Evolutionary conservation across 2,797 vertebrate species (phyloP).

Genomic region (Sebastes iracundus): DNA sequence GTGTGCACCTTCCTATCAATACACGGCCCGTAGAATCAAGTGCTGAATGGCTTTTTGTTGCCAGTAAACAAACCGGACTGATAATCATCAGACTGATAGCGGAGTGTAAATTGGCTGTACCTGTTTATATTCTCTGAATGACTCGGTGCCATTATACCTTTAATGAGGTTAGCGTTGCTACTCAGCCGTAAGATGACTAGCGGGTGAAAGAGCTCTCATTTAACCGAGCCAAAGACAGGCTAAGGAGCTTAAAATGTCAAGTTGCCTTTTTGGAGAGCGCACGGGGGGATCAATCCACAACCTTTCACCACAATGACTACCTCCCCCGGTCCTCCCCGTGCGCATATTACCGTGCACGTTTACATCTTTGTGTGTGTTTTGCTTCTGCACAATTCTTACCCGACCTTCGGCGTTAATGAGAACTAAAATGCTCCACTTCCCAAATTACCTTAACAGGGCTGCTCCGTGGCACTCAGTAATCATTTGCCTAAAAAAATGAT

Average conservation of each 20-base stretch:
- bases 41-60: constrained; percentile 63
- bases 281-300: constrained; percentile 31
- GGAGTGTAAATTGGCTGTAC: constrained; percentile 59
- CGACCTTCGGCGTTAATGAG: constrained; percentile 63
- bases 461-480: constrained; percentile 64
- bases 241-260: constrained; percentile 77
- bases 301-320: constrained; percentile 46
- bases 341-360: background rate
- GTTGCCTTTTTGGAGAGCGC: constrained; percentile 47
- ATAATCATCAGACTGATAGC: constrained; percentile 65
- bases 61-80: constrained; percentile 65
- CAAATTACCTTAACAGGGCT: constrained; percentile 67
- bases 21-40: constrained; percentile 17
- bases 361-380: constrained; percentile 7
- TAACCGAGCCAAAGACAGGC: constrained; percentile 27
- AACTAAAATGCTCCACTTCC: constrained; percentile 62
- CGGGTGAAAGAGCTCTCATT: constrained; percentile 56
- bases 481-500: constrained; percentile 74
- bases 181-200: constrained; percentile 54
- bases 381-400: background rate
- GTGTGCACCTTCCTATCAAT: constrained; percentile 37
- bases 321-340: constrained; percentile 3
- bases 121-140: constrained; percentile 57
- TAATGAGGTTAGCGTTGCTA: constrained; percentile 69
- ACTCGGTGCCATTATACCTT: constrained; percentile 61